A percentile compares a stretch with the other conserved stretches of the same genome.
phyloP scores from a whole-genome alignment of 2,888 invertebrate species.

The Orchesella flavescens region DNA sequence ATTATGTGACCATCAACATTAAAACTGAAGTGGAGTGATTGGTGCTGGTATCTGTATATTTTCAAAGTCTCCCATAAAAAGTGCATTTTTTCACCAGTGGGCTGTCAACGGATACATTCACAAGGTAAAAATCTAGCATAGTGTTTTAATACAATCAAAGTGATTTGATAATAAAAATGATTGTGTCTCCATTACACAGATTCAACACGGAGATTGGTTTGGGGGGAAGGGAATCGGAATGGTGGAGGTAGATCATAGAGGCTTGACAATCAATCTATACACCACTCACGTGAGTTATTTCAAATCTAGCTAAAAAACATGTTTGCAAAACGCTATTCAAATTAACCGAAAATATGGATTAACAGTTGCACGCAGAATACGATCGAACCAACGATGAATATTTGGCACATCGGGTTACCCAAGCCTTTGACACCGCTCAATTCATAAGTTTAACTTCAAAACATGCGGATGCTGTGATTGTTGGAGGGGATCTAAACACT shows the following conservation, averaged over 20 bases:
- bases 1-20: neutral
- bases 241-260: conserved; percentile 82
- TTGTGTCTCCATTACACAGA: conserved; percentile 71
- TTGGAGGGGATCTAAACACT: conserved; percentile 96
- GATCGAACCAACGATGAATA: conserved; percentile 87
- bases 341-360: neutral
- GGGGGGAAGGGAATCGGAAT: conserved; percentile 96
- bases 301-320: no score
- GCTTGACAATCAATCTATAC: conserved; percentile 87
- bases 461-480: conserved; percentile 85
- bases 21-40: conserved; percentile 85
- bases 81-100: conserved; percentile 94
- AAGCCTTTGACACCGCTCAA: conserved; percentile 95
- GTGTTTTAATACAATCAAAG: neutral
- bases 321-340: neutral
- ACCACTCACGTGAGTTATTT: conserved; percentile 89
- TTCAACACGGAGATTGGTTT: conserved; percentile 99
- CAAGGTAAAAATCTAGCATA: conserved; percentile 75
- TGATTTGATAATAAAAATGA: neutral
- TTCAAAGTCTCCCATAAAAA: conserved; percentile 87
- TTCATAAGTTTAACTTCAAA: conserved; percentile 90
- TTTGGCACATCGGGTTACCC: conserved; percentile 90
- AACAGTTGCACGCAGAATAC: conserved; percentile 94
- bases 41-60: conserved; percentile 93
- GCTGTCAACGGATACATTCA: conserved; percentile 98